These are phyloP conservation scores for Hololepta plana DNA, from an alignment of 2,888 invertebrate species.

Conservation along the genomic window DNA sequence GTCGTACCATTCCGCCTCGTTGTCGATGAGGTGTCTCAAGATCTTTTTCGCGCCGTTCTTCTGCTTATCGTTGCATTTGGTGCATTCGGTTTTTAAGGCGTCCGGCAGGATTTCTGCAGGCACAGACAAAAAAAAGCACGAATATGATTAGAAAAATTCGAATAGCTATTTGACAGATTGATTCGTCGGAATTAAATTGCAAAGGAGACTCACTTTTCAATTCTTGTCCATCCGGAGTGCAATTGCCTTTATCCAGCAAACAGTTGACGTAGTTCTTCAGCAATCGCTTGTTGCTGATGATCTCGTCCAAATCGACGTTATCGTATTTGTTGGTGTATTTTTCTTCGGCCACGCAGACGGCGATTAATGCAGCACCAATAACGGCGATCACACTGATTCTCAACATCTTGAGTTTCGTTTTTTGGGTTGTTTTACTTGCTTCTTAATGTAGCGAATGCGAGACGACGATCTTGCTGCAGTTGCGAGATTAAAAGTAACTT, in stretches of 20 bases:
- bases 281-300: slow-evolving; percentile 45
- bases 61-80: slow-evolving; percentile 48
- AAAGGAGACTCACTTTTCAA: slow-evolving; percentile 42
- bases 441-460: too few relatives aligned
- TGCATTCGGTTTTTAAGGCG: slow-evolving; percentile 46
- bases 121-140: too few relatives aligned
- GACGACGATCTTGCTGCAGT: too few relatives aligned
- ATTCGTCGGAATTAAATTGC: too few relatives aligned
- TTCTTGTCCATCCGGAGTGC: slow-evolving; percentile 50
- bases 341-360: slow-evolving; percentile 9
- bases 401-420: too few relatives aligned
- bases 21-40: slow-evolving; percentile 43
- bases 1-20: slow-evolving; percentile 44
- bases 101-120: slow-evolving; percentile 54
- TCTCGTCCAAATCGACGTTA: slow-evolving; percentile 46
- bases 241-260: slow-evolving; percentile 40
- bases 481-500: too few relatives aligned
- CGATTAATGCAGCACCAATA: slow-evolving; percentile 5
- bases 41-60: slow-evolving; percentile 42
- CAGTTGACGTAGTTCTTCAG: slow-evolving; percentile 47
- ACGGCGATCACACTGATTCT: too few relatives aligned
- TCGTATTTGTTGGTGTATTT: slow-evolving; percentile 51
- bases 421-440: too few relatives aligned
- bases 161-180: too few relatives aligned
- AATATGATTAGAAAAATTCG: too few relatives aligned